These are phyloP conservation scores for Athalia circularis DNA, from an alignment of 2,888 invertebrate species.

Conservation along the genomic window DNA sequence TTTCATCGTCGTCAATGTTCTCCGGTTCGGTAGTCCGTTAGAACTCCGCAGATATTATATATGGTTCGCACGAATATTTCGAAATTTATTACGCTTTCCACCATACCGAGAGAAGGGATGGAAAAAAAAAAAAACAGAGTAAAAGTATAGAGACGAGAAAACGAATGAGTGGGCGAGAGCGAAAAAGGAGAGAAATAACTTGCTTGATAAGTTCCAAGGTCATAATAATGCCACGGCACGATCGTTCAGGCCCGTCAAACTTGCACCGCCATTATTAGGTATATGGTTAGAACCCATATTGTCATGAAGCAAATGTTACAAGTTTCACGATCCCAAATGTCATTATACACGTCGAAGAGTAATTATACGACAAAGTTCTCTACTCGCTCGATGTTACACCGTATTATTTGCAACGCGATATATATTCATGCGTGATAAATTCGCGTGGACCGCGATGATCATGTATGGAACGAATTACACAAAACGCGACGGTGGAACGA, in stretches of 20 bases:
- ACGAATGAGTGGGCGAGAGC: neutral
- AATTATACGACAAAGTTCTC: neutral
- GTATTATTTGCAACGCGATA: neutral
- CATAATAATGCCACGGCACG: slow-evolving; percentile 1
- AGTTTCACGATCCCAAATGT: neutral
- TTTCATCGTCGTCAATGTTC: slow-evolving; percentile 38
- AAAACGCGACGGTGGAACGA: too few species aligned
- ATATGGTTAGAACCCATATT: neutral
- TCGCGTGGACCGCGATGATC: too few species aligned
- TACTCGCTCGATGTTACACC: neutral
- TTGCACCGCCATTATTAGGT: neutral
- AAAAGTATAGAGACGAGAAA: neutral
- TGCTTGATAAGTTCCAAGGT: neutral
- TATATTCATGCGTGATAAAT: too few species aligned
- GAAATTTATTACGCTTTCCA: slow-evolving; percentile 26
- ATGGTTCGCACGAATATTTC: slow-evolving; percentile 28
- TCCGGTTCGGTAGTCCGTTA: slow-evolving; percentile 24
- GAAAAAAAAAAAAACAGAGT: neutral
- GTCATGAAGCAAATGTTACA: slow-evolving; percentile 15
- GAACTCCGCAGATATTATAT: neutral
- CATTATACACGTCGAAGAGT: slow-evolving; percentile 21
- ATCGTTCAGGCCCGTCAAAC: neutral
- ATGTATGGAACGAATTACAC: too few species aligned
- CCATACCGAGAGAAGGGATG: neutral
- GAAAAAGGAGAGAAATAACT: neutral